These are phyloP conservation scores for Vultur gryphus DNA, from an alignment of 2,797 vertebrate genomes.

Conservation along the genomic window DNA sequence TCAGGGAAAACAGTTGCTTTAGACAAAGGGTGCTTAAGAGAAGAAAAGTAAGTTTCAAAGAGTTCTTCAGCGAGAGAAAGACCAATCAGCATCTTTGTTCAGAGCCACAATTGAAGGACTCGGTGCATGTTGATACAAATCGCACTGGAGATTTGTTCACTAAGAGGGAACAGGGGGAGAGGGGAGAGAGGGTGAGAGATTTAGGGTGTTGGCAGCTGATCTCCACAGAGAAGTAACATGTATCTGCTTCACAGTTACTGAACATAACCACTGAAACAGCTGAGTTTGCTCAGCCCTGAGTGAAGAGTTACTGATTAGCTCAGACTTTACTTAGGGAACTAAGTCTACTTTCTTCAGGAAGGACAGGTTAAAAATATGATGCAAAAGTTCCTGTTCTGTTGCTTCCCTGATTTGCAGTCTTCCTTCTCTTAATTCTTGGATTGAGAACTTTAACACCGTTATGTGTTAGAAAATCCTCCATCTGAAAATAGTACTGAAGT, in stretches of 20 bases:
- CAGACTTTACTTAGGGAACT: neutral
- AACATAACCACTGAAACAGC: neutral
- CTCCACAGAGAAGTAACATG: neutral
- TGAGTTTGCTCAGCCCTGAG: neutral
- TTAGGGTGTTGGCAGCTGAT: neutral
- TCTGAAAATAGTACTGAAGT: neutral
- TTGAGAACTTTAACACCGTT: neutral
- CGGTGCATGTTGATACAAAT: neutral
- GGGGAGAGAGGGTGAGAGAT: neutral
- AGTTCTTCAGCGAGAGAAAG: neutral
- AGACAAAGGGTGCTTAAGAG: neutral
- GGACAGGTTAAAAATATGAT: neutral
- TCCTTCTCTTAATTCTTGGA: neutral
- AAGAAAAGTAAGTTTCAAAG: neutral
- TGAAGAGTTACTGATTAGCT: neutral
- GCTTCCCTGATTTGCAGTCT: neutral
- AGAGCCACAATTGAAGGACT: neutral
- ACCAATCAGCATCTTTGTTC: slow-evolving; percentile 53
- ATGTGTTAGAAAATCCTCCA: neutral
- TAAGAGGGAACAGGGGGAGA: neutral
- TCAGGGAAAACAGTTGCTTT: neutral
- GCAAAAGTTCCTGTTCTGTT: neutral
- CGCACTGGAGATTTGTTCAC: neutral
- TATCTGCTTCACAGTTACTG: neutral
- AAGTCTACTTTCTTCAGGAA: neutral